Evolutionary conservation across 2,888 invertebrate genomes (phyloP), one percentile per base, ranked within the genome.

Genomic region (Pristionchus maxplancki): DNA sequence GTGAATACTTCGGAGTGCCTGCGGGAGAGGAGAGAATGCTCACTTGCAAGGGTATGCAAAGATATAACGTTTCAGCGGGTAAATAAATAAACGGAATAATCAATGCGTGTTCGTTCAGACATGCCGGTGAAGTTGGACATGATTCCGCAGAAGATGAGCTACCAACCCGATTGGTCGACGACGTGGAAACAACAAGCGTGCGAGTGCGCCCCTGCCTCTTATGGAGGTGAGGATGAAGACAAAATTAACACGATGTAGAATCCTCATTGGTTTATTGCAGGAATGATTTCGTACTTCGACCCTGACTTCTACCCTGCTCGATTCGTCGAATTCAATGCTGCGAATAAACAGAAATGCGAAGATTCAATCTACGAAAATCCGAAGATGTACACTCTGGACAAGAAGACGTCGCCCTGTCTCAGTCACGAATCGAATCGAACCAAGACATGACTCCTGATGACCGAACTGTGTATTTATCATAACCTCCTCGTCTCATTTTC

Each of bases 181-280:
- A 93, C 93, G 5, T 93, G 93, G 93, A 91, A 92, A 67, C 89
- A 91, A 8, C 89, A 90, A 24, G 91, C 93, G 15, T 93, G 93
- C 87, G 90, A 92, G 37, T 93, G 93, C 89, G 91, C 92, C 24
- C 93, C 93, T 15, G 93, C 93, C 24, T 89, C 88, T 34, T 93
- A 93, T 83, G 93, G 91, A 87, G 92, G 92, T 90, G 37, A n/a
- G n/a, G n/a, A n/a, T n/a, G n/a, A n/a, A n/a, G n/a, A n/a, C n/a
- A 34, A 6, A n/a, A 74, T 74, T 74, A 20, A 17, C n/a, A n/a
- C n/a, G n/a, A n/a, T 53, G 15, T 15, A 37, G 24, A 34, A 48
- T 28, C 3, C 24, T 5, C 11, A 81, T 28, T 5, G 5, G 5
- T 24, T 6, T 17, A 8, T 88, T 89, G 71, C 40, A 90, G 92